Evolutionary conservation across 1,140 invertebrate species (phyloP).

Genomic region (Amphibalanus amphitrite): DNA sequence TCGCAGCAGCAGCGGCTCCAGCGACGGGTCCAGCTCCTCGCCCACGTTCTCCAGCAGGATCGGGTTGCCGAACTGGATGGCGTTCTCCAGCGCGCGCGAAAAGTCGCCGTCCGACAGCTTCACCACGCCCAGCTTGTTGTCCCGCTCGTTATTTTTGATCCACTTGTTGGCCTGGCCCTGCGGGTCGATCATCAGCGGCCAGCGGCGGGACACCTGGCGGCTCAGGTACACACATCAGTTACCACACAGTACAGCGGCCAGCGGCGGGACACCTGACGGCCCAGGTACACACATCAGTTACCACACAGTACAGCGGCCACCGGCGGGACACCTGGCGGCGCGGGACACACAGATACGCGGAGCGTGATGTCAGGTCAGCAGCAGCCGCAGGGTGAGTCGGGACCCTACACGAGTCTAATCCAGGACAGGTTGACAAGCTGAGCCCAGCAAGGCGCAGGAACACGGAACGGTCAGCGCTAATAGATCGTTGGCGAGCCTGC

Average conservation of each 20-base stretch:
- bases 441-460: too few relatives aligned
- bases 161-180: slow-evolving; percentile 69
- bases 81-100: slow-evolving; percentile 32
- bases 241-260: too few relatives aligned
- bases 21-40: slow-evolving; percentile 33
- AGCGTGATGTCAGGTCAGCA: too few relatives aligned
- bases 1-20: slow-evolving; percentile 33
- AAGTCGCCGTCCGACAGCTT: slow-evolving; percentile 32
- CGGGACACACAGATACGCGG: too few relatives aligned
- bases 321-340: slow-evolving; percentile 40
- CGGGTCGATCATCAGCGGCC: slow-evolving; percentile 69
- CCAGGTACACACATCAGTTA: too few relatives aligned
- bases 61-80: slow-evolving; percentile 35
- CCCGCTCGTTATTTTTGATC: slow-evolving; percentile 62
- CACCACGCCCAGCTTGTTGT: slow-evolving; percentile 31
- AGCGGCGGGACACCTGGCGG: slow-evolving; percentile 44
- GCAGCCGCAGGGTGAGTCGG: too few relatives aligned
- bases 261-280: slow-evolving; percentile 41
- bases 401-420: too few relatives aligned
- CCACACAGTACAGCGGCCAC: slow-evolving; percentile 67
- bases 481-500: too few relatives aligned
- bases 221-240: too few relatives aligned
- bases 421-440: too few relatives aligned
- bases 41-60: slow-evolving; percentile 29
- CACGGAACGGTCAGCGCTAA: too few relatives aligned